Evolutionary conservation across 2,797 vertebrate genomes (phyloP), one percentile per base, ranked within the genome.

Genomic region (Adrianichthys oophorus): DNA sequence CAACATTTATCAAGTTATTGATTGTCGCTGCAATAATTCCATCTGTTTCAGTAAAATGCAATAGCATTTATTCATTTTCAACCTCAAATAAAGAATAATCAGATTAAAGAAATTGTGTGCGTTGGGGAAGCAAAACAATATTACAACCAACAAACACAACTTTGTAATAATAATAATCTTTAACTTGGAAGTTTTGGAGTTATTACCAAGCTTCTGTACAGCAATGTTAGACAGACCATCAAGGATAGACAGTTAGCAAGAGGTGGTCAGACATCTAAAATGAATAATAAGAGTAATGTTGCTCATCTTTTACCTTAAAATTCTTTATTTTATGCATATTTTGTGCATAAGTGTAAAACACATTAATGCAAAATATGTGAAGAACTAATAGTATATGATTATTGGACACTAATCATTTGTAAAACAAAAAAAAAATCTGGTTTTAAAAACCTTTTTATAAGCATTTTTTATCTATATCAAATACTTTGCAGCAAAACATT

Each of bases 11-110:
- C 65, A 78, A 61, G 58, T 80, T 57, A 62, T 80, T 90, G 86
- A 92, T 90, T 88, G 65, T 78, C 75, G 77, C 85, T 87, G 83
- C 82, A 83, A 72, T 85, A 85, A 89, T 90, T 85, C 56, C 53
- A 85, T 82, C 70, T 74, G 62, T 76, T 86, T 75, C 78, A 52
- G 57, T 83, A 72, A 80, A 78, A 63, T 75, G 82, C 75, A 76
- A 78, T 87, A 66, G 17, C 42, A 57, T 83, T 88, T 81, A 74
- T 88, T 89, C 63, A 78, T 84, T 86, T 90, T 79, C 48, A 55
- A 63, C 56, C 58, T 74, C 69, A 83, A 80, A 87, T 78, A 70
- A 74, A 86, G 68, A 73, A 82, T 52, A 87, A 32, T 77, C 26
- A 54, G 46, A 79, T 75, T 79, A 75, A 29, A 68, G 60, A 63